Evolutionary conservation across 37 sponge, comb jelly and placozoan species (phyloP).

Genomic region (Theonella swinhoei): DNA sequence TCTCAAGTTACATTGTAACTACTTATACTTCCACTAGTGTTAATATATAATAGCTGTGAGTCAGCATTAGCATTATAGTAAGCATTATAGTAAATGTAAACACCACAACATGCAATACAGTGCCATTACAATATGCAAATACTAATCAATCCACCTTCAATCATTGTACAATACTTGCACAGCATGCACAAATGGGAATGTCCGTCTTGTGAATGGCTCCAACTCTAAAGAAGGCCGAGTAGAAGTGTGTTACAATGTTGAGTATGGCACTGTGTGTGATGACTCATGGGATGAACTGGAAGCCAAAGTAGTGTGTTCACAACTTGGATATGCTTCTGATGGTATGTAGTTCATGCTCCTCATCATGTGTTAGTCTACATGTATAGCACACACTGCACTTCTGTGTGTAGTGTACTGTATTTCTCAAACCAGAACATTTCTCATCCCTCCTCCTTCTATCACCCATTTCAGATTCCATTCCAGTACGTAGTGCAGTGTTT

Average conservation of each 20-base stretch:
- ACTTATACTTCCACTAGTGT: neutral
- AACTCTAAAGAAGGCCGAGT: neutral
- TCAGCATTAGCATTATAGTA: too few species aligned
- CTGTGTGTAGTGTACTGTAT: too few species aligned
- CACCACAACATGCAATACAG: too few species aligned
- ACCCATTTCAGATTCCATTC: constrained; percentile 17
- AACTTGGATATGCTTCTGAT: neutral
- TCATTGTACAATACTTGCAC: neutral
- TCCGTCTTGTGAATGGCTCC: neutral
- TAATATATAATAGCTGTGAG: too few species aligned
- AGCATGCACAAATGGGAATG: neutral
- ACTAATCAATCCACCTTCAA: too few species aligned
- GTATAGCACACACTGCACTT: too few species aligned
- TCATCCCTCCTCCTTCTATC: too few species aligned
- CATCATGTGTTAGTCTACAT: too few species aligned
- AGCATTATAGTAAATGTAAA: neutral
- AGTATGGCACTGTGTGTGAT: neutral
- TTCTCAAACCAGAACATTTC: too few species aligned
- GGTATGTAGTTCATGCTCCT: neutral
- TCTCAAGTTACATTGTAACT: neutral
- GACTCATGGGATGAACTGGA: neutral
- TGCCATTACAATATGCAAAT: too few species aligned
- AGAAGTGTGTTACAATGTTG: neutral
- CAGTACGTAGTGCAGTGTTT: neutral
- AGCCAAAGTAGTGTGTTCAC: neutral